Evolutionary conservation across 2,888 invertebrate species (phyloP).

Genomic region (Melolontha melolontha): DNA sequence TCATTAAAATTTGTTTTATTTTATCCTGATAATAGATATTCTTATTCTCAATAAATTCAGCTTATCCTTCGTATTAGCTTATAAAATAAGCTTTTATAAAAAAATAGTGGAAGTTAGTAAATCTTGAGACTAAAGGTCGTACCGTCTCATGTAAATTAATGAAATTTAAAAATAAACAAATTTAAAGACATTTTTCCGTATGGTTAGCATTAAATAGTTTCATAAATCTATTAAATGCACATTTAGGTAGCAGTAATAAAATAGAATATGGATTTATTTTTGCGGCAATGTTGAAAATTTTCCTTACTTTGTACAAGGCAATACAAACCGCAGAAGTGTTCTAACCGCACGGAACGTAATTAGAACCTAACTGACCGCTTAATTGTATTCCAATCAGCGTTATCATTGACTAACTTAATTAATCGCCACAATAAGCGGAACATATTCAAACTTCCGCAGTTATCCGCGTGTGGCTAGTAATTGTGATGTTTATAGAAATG

Average conservation of each 20-base stretch:
- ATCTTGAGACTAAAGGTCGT: too few species aligned
- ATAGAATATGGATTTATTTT: neutral
- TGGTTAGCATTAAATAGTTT: too few species aligned
- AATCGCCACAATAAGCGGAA: conserved; percentile 14
- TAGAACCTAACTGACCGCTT: conserved; percentile 33
- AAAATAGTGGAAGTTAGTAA: too few species aligned
- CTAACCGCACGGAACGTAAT: conserved; percentile 3
- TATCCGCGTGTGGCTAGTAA: conserved; percentile 6
- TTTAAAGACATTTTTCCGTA: too few species aligned
- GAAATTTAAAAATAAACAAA: too few species aligned
- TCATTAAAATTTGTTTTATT: too few species aligned
- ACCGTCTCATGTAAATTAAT: too few species aligned
- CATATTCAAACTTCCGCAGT: neutral
- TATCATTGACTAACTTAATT: conserved; percentile 30
- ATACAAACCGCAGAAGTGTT: conserved; percentile 14
- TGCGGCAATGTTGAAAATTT: neutral
- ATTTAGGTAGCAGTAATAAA: neutral
- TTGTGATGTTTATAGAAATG: neutral
- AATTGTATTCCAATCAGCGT: conserved; percentile 29
- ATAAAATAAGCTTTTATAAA: too few species aligned
- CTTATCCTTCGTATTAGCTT: too few species aligned
- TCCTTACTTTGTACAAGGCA: conserved; percentile 2
- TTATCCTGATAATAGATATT: too few species aligned
- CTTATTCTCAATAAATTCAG: too few species aligned
- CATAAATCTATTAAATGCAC: too few species aligned